Evolutionary conservation across 2,113 vertebrate genomes (phyloP).

Genomic region (Alexandromys fortis): DNA sequence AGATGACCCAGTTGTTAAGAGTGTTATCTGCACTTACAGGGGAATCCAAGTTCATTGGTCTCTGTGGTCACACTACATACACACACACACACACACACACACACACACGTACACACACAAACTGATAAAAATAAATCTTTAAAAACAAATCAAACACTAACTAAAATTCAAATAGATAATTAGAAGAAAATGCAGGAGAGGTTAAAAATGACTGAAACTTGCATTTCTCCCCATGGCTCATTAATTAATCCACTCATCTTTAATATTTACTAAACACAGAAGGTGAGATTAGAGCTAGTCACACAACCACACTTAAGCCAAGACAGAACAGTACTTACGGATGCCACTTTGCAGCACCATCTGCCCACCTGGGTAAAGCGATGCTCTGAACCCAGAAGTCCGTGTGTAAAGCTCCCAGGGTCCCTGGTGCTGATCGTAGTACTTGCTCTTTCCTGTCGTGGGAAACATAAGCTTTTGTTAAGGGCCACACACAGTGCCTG

Average conservation of each 20-base stretch:
- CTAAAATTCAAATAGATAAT: neutral
- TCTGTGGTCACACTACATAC: neutral
- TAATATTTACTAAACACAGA: neutral
- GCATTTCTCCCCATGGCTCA: neutral
- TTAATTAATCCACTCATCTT: neutral
- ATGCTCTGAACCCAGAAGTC: neutral
- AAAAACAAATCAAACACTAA: neutral
- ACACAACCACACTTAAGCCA: neutral
- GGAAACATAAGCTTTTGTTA: neutral
- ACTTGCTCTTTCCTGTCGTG: neutral
- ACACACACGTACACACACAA: neutral
- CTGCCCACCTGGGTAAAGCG: neutral
- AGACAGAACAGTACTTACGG: neutral
- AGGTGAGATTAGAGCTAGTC: neutral
- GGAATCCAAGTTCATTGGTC: neutral
- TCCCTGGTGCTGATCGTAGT: neutral
- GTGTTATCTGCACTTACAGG: neutral
- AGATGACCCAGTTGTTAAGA: neutral
- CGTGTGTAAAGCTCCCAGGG: neutral
- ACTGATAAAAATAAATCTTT: neutral
- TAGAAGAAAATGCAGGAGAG: neutral
- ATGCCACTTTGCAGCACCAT: neutral
- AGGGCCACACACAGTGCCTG: neutral
- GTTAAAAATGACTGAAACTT: neutral
- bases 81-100: neutral